phyloP scores from a whole-genome alignment of 2,888 invertebrate genomes.

The Thumatha senex region DNA sequence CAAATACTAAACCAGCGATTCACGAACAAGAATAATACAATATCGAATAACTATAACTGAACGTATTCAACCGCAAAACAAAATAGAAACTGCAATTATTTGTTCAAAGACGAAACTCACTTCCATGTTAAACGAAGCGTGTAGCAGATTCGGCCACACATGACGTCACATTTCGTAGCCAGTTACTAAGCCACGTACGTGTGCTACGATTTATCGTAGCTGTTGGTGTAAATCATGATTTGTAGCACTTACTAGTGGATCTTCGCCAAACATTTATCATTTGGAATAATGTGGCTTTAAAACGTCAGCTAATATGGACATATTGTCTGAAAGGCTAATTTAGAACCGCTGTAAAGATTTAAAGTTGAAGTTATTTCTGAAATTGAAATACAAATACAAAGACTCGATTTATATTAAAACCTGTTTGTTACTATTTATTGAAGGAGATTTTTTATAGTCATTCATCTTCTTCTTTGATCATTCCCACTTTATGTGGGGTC shows the following conservation, averaged over 20 bases:
- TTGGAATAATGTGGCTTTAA: neutral
- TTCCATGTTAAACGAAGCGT: neutral
- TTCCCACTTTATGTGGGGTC: too few relatives aligned
- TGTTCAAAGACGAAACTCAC: neutral
- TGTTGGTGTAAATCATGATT: neutral
- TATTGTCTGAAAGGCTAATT: neutral
- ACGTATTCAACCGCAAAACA: neutral
- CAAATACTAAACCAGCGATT: too few relatives aligned
- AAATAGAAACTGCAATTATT: neutral
- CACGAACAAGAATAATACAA: too few relatives aligned
- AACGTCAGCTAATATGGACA: neutral
- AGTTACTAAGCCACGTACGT: neutral
- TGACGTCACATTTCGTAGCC: conserved; percentile 1
- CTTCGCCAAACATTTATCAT: neutral
- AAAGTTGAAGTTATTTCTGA: too few relatives aligned
- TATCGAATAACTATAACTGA: neutral
- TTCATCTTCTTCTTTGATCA: too few relatives aligned
- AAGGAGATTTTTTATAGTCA: too few relatives aligned
- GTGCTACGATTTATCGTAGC: conserved; percentile 9
- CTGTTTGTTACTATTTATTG: too few relatives aligned
- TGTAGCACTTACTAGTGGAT: neutral
- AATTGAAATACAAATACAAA: too few relatives aligned
- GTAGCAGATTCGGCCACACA: neutral
- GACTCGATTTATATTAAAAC: too few relatives aligned
- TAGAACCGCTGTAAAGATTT: neutral